Evolutionary conservation across 2,888 invertebrate species (phyloP), one percentile per base, ranked within the genome.

Genomic region (Cryptus armator): DNA sequence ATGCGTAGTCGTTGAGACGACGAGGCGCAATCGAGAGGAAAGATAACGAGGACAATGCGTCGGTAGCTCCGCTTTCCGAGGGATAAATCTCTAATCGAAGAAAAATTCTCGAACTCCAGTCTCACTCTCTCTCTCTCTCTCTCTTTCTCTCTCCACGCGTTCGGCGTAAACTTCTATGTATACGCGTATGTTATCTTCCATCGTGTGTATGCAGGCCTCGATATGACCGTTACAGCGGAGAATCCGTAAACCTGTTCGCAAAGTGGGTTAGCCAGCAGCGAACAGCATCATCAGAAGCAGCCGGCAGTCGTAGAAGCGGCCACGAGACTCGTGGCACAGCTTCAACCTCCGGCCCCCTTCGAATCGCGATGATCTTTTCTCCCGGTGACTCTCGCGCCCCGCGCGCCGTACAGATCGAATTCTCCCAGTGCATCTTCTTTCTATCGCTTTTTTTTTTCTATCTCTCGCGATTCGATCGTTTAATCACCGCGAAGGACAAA

Each of bases 221-320:
- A 92, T 92, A 37, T 37, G 90, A 92, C 92, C 92, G 92, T 93
- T 92, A 92, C 89, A 76, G 84, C 79, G 79, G 81, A 86, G 75
- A 86, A 84, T 66, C 71, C 85, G 87, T 88, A 92, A 93, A 93
- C 93, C 93, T 93, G 93, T 93, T 93, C 89, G 90, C 90, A 88
- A 93, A 93, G 93, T 93, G 91, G 93, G 93, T 92, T 93, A 93
- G 90, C 86, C 88, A 89, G 89, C 66, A 75, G 37, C 56, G 19
- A 89, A 89, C 72, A 75, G 37, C 56, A 37, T 44, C 16, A 44
- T 32, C 62, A 43, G 70, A 43, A 48, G 32, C 51, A 32, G 48
- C 44, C 53, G 29, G 44, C 44, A 67, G 48, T 48, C 56, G 62
- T 56, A 51, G 64, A 44, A 53, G 62, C 80, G 62, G 32, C 82